phyloP scores from a whole-genome alignment of 2,888 invertebrate species.

The Monopis laevigella region DNA sequence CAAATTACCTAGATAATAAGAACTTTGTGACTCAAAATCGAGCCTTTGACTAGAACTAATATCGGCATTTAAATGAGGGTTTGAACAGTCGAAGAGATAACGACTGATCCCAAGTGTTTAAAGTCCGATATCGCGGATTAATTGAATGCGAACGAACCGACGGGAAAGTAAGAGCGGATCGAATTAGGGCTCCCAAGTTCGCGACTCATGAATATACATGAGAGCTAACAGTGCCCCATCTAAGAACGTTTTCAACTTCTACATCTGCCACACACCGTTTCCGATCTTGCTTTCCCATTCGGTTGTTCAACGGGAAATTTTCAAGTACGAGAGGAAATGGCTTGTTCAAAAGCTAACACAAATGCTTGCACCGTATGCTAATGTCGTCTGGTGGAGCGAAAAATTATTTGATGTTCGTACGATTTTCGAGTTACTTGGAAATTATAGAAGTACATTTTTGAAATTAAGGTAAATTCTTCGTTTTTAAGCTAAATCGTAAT shows the following conservation, averaged over 20 bases:
- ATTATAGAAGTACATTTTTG: too few species aligned
- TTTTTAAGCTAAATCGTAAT: too few species aligned
- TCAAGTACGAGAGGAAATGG: too few species aligned
- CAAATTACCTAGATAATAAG: too few species aligned
- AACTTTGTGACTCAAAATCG: too few species aligned
- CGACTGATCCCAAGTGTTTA: slow-evolving; percentile 11
- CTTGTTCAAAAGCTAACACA: too few species aligned
- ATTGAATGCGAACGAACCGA: slow-evolving; percentile 54
- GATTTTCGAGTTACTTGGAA: too few species aligned
- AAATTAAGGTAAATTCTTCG: too few species aligned
- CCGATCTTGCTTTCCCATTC: background rate
- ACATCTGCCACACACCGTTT: slow-evolving; percentile 6
- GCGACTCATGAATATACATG: slow-evolving; percentile 13
- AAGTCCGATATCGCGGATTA: slow-evolving; percentile 43
- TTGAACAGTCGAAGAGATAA: slow-evolving; percentile 10
- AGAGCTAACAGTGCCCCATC: slow-evolving; percentile 6
- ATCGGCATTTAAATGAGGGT: slow-evolving; percentile 8
- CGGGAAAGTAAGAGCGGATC: slow-evolving; percentile 26
- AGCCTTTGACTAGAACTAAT: slow-evolving; percentile 6
- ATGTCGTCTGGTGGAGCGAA: too few species aligned
- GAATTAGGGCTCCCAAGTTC: slow-evolving; percentile 13
- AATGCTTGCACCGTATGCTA: too few species aligned
- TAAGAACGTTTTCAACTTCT: slow-evolving; percentile 11
- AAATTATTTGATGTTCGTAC: too few species aligned
- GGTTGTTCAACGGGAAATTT: too few species aligned